Evolutionary conservation across 1,140 invertebrate genomes (phyloP).

Genomic region (Tetragonula clypearis): DNA sequence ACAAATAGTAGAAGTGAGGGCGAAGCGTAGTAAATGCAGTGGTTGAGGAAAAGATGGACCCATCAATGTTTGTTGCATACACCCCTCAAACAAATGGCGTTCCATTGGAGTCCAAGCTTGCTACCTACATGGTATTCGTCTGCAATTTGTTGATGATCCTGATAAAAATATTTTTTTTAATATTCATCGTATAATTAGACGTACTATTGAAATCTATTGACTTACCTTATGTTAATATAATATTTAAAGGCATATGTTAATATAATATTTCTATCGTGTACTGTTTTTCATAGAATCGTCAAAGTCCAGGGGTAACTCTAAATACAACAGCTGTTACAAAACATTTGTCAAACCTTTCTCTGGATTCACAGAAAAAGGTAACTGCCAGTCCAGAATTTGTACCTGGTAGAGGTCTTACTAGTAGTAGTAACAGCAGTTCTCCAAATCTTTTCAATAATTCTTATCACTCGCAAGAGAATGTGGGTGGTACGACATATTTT

Average conservation of each 20-base stretch:
- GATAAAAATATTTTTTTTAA: constrained; percentile 11
- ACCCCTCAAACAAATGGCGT: constrained; percentile 86
- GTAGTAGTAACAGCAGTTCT: constrained; percentile 77
- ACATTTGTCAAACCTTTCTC: constrained; percentile 83
- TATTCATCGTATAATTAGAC: not conserved
- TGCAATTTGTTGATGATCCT: constrained; percentile 23
- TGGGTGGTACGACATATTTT: constrained; percentile 97
- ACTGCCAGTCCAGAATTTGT: constrained; percentile 80
- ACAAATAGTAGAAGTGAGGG: constrained; percentile 57
- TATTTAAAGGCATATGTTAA: not conserved
- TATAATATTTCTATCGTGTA: constrained; percentile 18
- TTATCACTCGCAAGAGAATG: constrained; percentile 89
- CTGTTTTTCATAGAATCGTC: constrained; percentile 81
- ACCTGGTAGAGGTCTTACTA: constrained; percentile 72
- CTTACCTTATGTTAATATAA: not conserved
- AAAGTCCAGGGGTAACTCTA: constrained; percentile 81
- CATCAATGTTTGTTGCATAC: constrained; percentile 80
- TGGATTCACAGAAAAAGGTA: constrained; percentile 82
- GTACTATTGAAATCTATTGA: not conserved
- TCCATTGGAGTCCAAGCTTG: constrained; percentile 92
- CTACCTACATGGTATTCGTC: constrained; percentile 88
- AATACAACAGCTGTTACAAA: constrained; percentile 81
- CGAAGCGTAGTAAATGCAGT: constrained; percentile 76
- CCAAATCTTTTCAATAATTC: constrained; percentile 79
- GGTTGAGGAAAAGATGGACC: constrained; percentile 78